phyloP scores from a whole-genome alignment of 1,140 invertebrate species.

The Aradophagus sp. region DNA sequence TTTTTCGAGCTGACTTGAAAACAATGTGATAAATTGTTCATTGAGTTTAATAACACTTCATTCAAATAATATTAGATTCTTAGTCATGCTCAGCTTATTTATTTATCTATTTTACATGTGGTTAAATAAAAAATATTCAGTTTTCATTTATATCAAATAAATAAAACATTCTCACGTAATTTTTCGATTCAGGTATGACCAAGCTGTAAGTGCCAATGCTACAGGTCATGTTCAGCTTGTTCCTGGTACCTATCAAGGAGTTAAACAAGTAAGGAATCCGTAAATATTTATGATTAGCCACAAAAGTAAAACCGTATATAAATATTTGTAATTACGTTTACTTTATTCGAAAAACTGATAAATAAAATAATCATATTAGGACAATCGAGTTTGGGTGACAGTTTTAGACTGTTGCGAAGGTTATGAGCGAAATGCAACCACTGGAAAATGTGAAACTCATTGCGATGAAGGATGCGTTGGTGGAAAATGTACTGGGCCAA shows the following conservation, averaged over 20 bases:
- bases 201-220: constrained; percentile 41
- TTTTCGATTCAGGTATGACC: constrained; percentile 45
- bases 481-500: constrained; percentile 65
- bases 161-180: too few relatives aligned
- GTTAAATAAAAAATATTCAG: too few relatives aligned
- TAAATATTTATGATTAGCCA: too few relatives aligned
- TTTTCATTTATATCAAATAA: too few relatives aligned
- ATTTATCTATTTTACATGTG: too few relatives aligned
- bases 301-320: too few relatives aligned
- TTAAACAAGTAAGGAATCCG: constrained; percentile 37
- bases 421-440: constrained; percentile 57
- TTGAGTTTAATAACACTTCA: too few relatives aligned
- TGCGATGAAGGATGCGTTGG: constrained; percentile 71
- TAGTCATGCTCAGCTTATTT: too few relatives aligned
- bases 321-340: too few relatives aligned
- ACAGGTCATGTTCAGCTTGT: constrained; percentile 46
- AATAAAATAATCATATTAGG: constrained; percentile 12
- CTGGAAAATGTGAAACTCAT: constrained; percentile 65
- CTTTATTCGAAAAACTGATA: too few relatives aligned
- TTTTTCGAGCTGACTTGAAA: constrained; percentile 9
- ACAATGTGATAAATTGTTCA: constrained; percentile 1
- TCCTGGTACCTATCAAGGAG: constrained; percentile 42
- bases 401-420: constrained; percentile 71
- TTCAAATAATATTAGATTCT: too few relatives aligned
- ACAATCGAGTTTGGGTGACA: constrained; percentile 59